Percentiles rank a stretch among this genome's conserved stretches.
Conservation (phyloP, 2,797 vertebrate genomes). For the Cyclura pinguis region DNA sequence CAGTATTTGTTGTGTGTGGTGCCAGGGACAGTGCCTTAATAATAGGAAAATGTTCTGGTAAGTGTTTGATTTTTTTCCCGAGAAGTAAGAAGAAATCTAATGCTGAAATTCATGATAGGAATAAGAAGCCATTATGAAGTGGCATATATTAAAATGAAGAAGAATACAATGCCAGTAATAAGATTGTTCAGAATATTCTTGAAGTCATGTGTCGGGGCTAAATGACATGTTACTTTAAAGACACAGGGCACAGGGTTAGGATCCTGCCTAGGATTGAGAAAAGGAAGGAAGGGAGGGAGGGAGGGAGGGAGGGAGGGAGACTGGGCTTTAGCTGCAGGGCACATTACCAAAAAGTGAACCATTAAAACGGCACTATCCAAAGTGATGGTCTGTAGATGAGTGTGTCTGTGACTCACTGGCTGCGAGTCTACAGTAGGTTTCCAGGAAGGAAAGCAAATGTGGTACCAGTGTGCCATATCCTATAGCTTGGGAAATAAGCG, state of each 20-base stretch:
- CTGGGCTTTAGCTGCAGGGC: neutral
- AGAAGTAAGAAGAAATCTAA: conserved; percentile 35
- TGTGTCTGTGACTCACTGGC: too few species aligned
- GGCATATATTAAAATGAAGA: neutral
- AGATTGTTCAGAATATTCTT: neutral
- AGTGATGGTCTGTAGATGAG: too few species aligned
- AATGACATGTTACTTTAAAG: neutral
- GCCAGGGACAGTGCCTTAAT: conserved; percentile 56
- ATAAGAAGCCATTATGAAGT: conserved; percentile 45
- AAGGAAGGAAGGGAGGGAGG: neutral
- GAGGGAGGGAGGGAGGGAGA: neutral
- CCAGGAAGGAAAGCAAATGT: too few species aligned
- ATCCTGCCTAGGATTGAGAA: neutral
- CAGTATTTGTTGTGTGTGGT: neutral
- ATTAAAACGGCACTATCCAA: neutral
- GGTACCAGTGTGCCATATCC: too few species aligned
- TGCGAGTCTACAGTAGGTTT: too few species aligned
- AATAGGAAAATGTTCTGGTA: neutral
- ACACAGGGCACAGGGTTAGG: neutral
- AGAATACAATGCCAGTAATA: neutral
- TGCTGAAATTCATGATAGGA: conserved; percentile 51
- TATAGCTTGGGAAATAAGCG: neutral
- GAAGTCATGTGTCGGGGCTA: neutral
- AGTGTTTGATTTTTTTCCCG: neutral
- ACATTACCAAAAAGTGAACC: neutral